phyloP scores from a whole-genome alignment of 2,113 vertebrate genomes.

The Monarcha castaneiventris region DNA sequence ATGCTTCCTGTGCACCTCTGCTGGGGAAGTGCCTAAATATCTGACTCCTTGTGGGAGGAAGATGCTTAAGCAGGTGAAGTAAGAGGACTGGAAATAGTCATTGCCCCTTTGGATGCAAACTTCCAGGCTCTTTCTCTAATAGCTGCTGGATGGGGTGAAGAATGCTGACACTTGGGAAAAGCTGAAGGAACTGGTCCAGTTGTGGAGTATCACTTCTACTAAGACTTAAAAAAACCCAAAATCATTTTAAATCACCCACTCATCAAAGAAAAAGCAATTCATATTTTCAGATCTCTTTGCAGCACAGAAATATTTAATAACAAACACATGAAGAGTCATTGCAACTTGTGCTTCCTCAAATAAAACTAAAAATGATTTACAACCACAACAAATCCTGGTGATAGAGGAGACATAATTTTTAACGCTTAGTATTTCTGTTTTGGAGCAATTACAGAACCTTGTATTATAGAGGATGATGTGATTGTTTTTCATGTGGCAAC shows the following conservation, averaged over 20 bases:
- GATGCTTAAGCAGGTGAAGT: not conserved
- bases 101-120: not conserved
- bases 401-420: not conserved
- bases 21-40: not conserved
- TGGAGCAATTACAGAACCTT: not conserved
- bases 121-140: not conserved
- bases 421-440: not conserved
- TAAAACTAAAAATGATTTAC: not conserved
- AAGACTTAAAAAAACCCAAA: not conserved
- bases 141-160: not conserved
- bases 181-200: not conserved
- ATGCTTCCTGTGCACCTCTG: not conserved
- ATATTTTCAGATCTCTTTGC: not conserved
- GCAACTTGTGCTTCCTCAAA: not conserved
- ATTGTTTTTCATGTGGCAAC: conserved; percentile 14
- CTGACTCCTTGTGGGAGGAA: not conserved
- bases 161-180: not conserved
- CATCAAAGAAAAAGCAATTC: not conserved
- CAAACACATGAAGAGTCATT: not conserved
- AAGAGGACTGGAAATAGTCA: not conserved
- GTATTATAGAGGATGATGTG: not conserved
- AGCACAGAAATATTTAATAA: not conserved
- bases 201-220: not conserved
- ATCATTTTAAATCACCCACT: not conserved
- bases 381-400: not conserved